These are phyloP conservation scores for Neodiprion pinetum DNA, from an alignment of 1,140 invertebrate genomes.

Conservation along the genomic window DNA sequence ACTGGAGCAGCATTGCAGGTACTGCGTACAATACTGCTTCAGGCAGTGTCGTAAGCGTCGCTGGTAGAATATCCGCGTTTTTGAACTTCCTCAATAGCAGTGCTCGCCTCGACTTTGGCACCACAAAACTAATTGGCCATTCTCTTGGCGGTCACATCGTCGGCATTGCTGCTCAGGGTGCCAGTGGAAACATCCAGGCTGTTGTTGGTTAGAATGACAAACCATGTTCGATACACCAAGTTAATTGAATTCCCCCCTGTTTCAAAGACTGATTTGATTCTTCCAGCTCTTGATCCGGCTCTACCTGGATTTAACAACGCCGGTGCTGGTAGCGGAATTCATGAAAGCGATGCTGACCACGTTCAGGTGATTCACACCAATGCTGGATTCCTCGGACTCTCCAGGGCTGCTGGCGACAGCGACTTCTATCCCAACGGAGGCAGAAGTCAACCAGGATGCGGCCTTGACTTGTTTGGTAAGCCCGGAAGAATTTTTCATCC, in stretches of 20 bases:
- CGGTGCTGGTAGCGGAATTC: conserved; percentile 50
- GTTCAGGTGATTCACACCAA: conserved; percentile 71
- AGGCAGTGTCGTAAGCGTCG: conserved; percentile 44
- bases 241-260: neutral
- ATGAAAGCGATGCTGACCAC: conserved; percentile 55
- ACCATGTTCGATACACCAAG: neutral
- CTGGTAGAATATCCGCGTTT: conserved; percentile 44
- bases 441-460: conserved; percentile 64
- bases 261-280: neutral
- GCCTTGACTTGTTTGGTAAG: neutral
- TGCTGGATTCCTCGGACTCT: conserved; percentile 54
- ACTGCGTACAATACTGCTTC: conserved; percentile 50
- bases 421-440: conserved; percentile 67
- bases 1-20: conserved; percentile 61
- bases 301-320: conserved; percentile 57
- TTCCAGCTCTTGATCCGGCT: conserved; percentile 66
- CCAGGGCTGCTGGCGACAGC: conserved; percentile 50
- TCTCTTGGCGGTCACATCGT: conserved; percentile 63
- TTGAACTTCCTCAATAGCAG: conserved; percentile 49
- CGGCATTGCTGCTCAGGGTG: conserved; percentile 53
- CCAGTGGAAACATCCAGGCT: conserved; percentile 37
- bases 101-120: conserved; percentile 38
- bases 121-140: conserved; percentile 60
- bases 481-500: too few relatives aligned
- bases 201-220: conserved; percentile 41